Conservation (phyloP, 2,888 invertebrate species). For the Silvanus unidentatus region DNA sequence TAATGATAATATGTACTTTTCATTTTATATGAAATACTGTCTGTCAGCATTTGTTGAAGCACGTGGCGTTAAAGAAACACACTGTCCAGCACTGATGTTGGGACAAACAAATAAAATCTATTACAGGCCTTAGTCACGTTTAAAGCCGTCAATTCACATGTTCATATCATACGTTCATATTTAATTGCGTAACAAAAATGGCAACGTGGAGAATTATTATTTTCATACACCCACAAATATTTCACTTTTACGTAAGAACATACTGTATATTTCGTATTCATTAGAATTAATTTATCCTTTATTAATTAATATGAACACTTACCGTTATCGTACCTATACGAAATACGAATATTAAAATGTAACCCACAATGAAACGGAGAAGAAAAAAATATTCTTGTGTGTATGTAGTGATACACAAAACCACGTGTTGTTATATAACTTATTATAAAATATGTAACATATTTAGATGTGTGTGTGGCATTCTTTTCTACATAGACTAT, state of each 20-base stretch:
- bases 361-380: no score
- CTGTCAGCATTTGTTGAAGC: neutral
- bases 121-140: conserved; percentile 21
- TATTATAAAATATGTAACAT: neutral
- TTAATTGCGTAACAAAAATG: conserved; percentile 21
- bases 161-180: conserved; percentile 24
- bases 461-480: no score
- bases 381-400: no score
- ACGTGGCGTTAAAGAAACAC: neutral
- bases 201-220: conserved; percentile 7
- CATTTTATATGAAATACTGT: no score
- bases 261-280: conserved; percentile 16
- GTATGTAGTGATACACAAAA: neutral
- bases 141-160: conserved; percentile 23
- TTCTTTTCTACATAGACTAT: neutral
- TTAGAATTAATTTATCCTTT: conserved; percentile 13
- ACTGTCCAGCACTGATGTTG: neutral
- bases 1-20: no score
- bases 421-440: neutral
- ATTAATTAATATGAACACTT: conserved; percentile 18
- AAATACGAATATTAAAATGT: neutral
- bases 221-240: conserved; percentile 17
- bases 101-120: conserved; percentile 2
- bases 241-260: conserved; percentile 20
- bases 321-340: conserved; percentile 19